Percentiles rank a stretch among this genome's conserved stretches.
Evolutionary conservation across 2,113 vertebrate species (phyloP).

Genomic region (Benitochromis conjunctus): DNA sequence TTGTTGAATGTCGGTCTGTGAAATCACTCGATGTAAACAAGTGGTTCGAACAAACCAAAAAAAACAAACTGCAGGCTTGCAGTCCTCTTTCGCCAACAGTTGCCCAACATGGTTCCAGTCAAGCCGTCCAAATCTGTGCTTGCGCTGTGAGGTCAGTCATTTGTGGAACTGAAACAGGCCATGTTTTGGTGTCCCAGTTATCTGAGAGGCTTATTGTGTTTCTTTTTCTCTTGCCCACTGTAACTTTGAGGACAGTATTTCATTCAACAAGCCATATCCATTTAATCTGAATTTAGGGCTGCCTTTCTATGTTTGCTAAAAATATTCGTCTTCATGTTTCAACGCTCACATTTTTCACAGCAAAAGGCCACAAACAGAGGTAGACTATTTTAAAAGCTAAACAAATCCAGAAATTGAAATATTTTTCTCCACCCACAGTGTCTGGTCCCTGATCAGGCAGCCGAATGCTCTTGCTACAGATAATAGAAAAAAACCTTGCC

Average conservation of each 20-base stretch:
- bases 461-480: not conserved
- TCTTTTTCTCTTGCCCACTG: not conserved
- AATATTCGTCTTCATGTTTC: not conserved
- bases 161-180: slow-evolving; percentile 7
- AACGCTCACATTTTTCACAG: not conserved
- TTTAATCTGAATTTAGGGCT: not conserved
- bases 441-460: not conserved
- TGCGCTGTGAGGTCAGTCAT: slow-evolving; percentile 22
- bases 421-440: not conserved
- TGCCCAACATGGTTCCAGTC: not conserved
- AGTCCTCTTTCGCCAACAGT: not conserved
- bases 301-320: not conserved
- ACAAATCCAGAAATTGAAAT: not conserved
- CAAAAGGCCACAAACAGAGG: not conserved
- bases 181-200: slow-evolving; percentile 27
- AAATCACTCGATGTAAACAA: not conserved
- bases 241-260: slow-evolving; percentile 9
- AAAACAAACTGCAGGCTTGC: not conserved
- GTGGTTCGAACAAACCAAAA: not conserved
- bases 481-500: not conserved
- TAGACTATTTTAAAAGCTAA: not conserved
- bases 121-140: not conserved
- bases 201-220: slow-evolving; percentile 39
- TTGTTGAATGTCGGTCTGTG: not conserved
- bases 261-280: not conserved